Evolutionary conservation across 2,113 vertebrate species (phyloP).

Genomic region (Macroglossus sobrinus): DNA sequence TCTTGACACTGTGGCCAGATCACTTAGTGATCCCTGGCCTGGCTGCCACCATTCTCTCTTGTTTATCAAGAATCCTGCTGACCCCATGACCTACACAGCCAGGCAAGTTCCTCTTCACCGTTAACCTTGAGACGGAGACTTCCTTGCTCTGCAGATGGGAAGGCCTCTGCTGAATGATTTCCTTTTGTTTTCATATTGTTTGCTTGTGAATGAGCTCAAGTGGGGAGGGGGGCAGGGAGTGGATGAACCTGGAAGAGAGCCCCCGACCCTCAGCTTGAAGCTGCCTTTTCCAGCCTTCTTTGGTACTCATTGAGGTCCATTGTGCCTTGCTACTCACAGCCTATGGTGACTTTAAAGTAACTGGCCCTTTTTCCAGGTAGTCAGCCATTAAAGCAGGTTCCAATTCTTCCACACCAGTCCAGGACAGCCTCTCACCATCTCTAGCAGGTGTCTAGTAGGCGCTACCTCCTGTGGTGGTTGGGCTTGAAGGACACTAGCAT

Average conservation of each 20-base stretch:
- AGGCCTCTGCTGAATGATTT: background rate
- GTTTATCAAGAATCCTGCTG: constrained; percentile 55
- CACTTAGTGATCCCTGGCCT: background rate
- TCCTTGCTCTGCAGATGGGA: background rate
- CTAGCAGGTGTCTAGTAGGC: background rate
- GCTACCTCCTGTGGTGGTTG: background rate
- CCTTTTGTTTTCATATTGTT: background rate
- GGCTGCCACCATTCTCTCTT: background rate
- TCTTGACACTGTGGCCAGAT: constrained; percentile 45
- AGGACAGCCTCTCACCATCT: background rate
- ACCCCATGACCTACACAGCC: background rate
- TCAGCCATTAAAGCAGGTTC: background rate
- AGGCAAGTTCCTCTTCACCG: background rate
- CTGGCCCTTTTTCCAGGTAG: accelerated
- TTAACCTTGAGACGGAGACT: constrained; percentile 35
- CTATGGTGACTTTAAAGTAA: background rate
- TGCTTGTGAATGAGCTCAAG: background rate
- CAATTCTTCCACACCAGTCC: background rate
- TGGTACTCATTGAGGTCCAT: background rate
- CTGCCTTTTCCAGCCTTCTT: background rate
- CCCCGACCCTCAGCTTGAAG: background rate
- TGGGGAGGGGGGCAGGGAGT: background rate
- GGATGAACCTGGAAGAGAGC: background rate
- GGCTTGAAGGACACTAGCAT: background rate
- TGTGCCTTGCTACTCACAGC: background rate